Conservation (phyloP, 2,113 vertebrate genomes). For the Tragelaphus strepsiceros region DNA sequence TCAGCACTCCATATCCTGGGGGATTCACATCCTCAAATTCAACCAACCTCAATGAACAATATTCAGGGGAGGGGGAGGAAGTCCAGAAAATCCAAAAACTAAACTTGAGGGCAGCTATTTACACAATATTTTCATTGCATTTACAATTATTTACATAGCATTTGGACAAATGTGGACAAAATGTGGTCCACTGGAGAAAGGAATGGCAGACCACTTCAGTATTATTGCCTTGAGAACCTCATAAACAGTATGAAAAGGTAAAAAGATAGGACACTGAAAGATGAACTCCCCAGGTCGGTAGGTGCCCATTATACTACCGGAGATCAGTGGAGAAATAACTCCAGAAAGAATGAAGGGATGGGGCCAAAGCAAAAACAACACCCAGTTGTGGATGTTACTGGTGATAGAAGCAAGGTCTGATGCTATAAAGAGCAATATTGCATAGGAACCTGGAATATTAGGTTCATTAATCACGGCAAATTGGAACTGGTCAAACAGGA, state of each 20-base stretch:
- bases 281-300: fast-evolving
- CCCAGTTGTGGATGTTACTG: not conserved
- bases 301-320: not conserved
- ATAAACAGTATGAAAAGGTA: not conserved
- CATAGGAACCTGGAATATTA: not conserved
- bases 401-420: not conserved
- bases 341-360: not conserved
- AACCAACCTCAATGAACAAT: not conserved
- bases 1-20: not conserved
- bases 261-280: not conserved
- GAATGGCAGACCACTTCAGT: not conserved
- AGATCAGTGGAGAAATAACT: not conserved
- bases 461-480: not conserved
- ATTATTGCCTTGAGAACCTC: not conserved
- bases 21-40: not conserved
- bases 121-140: not conserved
- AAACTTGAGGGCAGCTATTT: not conserved
- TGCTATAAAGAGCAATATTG: not conserved
- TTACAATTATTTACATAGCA: not conserved
- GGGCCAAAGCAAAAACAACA: not conserved
- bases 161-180: not conserved
- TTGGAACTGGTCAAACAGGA: not conserved
- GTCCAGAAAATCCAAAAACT: not conserved
- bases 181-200: not conserved
- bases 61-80: not conserved